Evolutionary conservation across 2,797 vertebrate species (phyloP), one percentile per base, ranked within the genome.

Genomic region (Lacerta bilineata): DNA sequence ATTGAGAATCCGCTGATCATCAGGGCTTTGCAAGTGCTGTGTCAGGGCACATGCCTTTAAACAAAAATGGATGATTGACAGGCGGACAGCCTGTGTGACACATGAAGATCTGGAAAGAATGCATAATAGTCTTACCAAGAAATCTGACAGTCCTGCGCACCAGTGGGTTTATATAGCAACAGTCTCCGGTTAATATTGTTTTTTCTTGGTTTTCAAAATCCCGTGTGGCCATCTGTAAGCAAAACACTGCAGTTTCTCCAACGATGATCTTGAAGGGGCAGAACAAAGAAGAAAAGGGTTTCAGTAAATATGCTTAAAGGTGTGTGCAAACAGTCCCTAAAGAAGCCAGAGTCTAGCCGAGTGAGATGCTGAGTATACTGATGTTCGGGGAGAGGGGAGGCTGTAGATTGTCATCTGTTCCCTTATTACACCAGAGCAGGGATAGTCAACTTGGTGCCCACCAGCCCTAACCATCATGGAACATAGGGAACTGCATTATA

Each of bases 111-210:
- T 64, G 46, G 91, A 94, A 93, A 66, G 64, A 93, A 92, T 69
- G 82, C 41, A 83, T 66, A 87, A 88, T 88, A 88, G 75, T 96
- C 98, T 92, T 97, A 99, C 99, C 99, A 46, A 99, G 97, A 95
- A 99, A 99, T 94, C 99, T 98, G 94, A 99, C 98, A 80, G 98
- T 99, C 95, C 99, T 97, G 93, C 99, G 98, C 90, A 99, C 98
- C 95, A 99, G 94, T 27, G 99, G 99, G 93, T 99, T 99, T 96
- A 99, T 98, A 94, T 99, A 99, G 96, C 99, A 99, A 97, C 99
- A 99, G 97, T 99, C 99, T 94, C 99, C 99, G 0, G 98, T 99
- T 95, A 98, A 97, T 91, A 99, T 97, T 3, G 98, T 98, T 97
- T 98, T 99, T 96, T 99, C 98, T 86, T 98, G 98, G 76, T 97